Base-by-base conservation (phyloP, 2,797 vertebrate species). In the Melanotaenia parkinsoni region DNA sequence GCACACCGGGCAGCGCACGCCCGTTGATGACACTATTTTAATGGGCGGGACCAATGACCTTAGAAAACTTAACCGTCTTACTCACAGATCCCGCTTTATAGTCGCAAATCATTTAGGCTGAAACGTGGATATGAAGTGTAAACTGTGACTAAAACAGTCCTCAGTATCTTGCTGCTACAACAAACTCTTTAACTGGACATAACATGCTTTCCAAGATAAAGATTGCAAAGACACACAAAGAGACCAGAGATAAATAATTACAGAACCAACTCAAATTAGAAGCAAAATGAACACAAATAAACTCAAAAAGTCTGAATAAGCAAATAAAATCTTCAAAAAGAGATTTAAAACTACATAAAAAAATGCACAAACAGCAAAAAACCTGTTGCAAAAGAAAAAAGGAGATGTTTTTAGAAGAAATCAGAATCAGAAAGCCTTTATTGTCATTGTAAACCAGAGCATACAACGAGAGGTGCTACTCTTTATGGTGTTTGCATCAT, bases 11-110 rank as follows among this genome's bases (percentile, higher is more conserved):
- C 77, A 66, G 74, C 73, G 77, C 71, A 80, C 50, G 80, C 62
- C 43, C 38, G 2, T 58, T 83, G 72, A 83, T 87, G 79, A 89
- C 77, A 63, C 71, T 79, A 78, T 90, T 93, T 89, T 94, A 89
- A 79, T 84, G 84, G 92, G 92, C 88, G 92, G 85, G 70, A 24
- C 69, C 62, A 30, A 57, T 22, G 58, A 33, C 16, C 45, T 47
- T n/a, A n/a, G 18, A n/a, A 50, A 50, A 22, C 20, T 20, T n/a
- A 47, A n/a, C 0, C 2, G 7, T 47, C 20, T 8, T 47, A 5
- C 12, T 26, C 5, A 30, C 14, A 14, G 16, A 56, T 56, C 6
- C 22, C 6, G 6, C 13, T 7, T n/a, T 16, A 57, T 10, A 18
- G 3, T 56, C 3, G n/a, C 47, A 47, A 20, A 47, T n/a, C 8